Base-by-base conservation (phyloP, 2,113 vertebrate genomes). In the Apodemus sylvaticus region DNA sequence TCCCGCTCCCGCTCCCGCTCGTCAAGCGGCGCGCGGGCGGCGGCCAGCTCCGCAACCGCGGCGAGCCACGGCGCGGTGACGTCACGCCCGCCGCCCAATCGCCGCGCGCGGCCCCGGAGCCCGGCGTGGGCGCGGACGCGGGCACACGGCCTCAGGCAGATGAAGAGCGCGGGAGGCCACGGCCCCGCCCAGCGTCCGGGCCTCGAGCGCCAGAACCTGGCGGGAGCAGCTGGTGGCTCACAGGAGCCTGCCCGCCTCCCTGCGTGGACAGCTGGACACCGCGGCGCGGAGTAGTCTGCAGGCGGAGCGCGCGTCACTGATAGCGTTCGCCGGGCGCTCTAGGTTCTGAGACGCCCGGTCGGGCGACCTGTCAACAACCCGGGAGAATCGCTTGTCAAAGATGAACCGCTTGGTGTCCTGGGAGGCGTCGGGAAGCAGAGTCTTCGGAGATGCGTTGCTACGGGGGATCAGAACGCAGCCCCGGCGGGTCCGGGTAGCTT, bases 71-170 rank as follows among this genome's bases (percentile, higher is more conserved):
- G 87, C 91, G 95, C 95, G 73, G 62, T 96, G 95, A 96, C 95
- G 95, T 93, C 95, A 96, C 71, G 53, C 76, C 31, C 66, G 34
- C 73, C 70, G 79, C 88, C 88, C 88, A 89, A 89, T 81, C 86
- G 86, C 70, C 93, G 87, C 93, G 93, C 71, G 93, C 93, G 79
- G 79, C n/a, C 93, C 48, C 48, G 79, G 81, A 24, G 91, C 39
- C 70, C 86, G 26, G 93, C 93, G 87, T 64, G 93, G 93, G 87
- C 86, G 93, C 93, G 93, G 93, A 73, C 86, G 93, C 68, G 93
- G 93, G 79, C 79, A 73, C 93, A 71, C 68, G 79, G 60, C 93
- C n/a, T 39, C 39, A 1, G 53, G 77, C 68, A 22, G 45, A 20
- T 20, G 39, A 17, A 19, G 78, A 74, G 93, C 93, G 93, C 88